Base-by-base conservation (phyloP, 37 sponge, comb jelly and placozoan species). In the Ianthella basta region DNA sequence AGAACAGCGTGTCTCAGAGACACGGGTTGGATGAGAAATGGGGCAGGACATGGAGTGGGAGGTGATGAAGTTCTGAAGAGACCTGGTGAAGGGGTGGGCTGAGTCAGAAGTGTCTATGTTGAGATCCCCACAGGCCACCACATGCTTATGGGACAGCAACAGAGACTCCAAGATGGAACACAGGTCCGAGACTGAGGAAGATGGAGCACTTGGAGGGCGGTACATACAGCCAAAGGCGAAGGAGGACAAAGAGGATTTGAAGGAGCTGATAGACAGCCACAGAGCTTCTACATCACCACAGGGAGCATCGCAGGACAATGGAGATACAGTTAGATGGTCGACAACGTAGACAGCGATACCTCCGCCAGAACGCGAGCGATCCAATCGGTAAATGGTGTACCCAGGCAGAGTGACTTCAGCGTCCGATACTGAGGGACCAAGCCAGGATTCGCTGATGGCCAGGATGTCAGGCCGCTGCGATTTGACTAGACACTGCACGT, bases 31-130 rank as follows among this genome's bases (percentile, higher is more conserved):
- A 15, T 73, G 41, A 15, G 75, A 38, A 73, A 38, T 39, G 10
- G 75, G 75, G 75, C 10, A 38, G n/a, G 35, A 38, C 41, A 73
- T 35, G 75, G 75, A 73, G 75, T 39, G 75, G 35, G 75, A 12
- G 41, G 8, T 73, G 36, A 38, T 73, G 27, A 38, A 38, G 72
- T 39, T 35, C 37, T n/a, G 75, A 30, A 73, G 75, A 3, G 36
- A 38, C 40, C 10, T 38, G 75, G 75, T 39, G 75, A 73, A 30
- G 5, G 75, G 41, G 75, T 39, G 75, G 36, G 75, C 10, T 61
- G 64, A 61, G 64, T 61, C 64, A 61, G 64, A 61, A 61, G 64
- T 61, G 29, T 61, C 64, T 57, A 57, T 57, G 59, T 57, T 57
- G 59, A 57, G 59, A 18, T 57, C 59, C 18, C 59, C 59, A 57